Evolutionary conservation across 1,140 invertebrate genomes (phyloP).

Genomic region (Drosophila saltans): DNA sequence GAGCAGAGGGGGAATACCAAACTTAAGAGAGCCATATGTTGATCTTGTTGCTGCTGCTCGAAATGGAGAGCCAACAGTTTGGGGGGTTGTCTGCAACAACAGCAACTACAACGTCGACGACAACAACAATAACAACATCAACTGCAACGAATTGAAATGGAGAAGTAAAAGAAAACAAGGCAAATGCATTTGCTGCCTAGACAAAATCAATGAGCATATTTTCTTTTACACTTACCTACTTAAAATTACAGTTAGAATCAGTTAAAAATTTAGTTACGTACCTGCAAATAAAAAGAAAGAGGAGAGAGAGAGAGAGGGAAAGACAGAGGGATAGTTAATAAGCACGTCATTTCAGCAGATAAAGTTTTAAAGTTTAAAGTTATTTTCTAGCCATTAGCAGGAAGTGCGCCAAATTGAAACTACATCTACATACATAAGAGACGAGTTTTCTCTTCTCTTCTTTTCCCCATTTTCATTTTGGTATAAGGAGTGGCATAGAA

Average conservation of each 20-base stretch:
- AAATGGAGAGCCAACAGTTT: constrained; percentile 8
- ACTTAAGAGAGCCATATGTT: neutral
- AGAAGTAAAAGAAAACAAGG: constrained; percentile 2
- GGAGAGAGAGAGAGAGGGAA: constrained; percentile 13
- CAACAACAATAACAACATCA: neutral
- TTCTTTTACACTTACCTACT: constrained; percentile 63
- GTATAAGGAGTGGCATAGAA: constrained; percentile 1
- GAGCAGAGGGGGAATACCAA: neutral
- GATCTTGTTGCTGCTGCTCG: neutral
- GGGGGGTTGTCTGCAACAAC: constrained; percentile 1
- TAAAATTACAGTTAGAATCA: constrained; percentile 66
- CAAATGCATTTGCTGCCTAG: constrained; percentile 44
- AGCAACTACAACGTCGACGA: neutral
- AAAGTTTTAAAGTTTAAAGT: constrained; percentile 54
- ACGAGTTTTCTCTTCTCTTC: neutral
- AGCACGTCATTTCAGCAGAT: constrained; percentile 44
- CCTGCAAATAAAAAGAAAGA: constrained; percentile 27
- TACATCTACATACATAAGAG: neutral
- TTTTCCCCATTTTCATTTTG: constrained; percentile 1
- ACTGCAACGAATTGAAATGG: neutral
- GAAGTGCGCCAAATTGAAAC: constrained; percentile 31
- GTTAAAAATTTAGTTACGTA: constrained; percentile 45
- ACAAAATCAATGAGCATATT: constrained; percentile 72
- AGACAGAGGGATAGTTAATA: constrained; percentile 22
- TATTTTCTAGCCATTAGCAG: constrained; percentile 37